A percentile compares a stretch with the other conserved stretches of the same genome.
phyloP scores from a whole-genome alignment of 2,113 vertebrate species.

The Sander vitreus region DNA sequence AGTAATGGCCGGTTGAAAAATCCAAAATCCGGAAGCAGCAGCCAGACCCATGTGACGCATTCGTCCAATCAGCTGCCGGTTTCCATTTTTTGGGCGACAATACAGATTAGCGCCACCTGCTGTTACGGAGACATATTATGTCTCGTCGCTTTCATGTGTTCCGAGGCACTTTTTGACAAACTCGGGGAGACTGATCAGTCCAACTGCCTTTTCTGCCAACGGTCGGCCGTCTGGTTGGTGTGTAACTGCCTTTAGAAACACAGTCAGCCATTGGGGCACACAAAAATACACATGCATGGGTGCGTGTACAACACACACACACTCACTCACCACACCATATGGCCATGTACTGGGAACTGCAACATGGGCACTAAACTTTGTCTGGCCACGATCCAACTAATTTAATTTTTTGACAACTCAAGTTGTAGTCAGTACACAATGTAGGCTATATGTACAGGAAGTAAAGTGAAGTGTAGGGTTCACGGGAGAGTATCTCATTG shows the following conservation, averaged over 20 bases:
- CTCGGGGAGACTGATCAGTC: no score
- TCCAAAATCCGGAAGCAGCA: no score
- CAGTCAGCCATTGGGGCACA: not conserved
- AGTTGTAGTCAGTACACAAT: not conserved
- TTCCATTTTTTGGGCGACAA: no score
- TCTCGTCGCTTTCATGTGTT: no score
- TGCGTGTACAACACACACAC: not conserved
- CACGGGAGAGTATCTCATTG: not conserved
- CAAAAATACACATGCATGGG: slow-evolving; percentile 1
- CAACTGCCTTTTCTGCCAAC: no score
- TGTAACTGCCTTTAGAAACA: not conserved
- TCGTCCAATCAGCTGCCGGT: no score
- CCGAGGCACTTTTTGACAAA: no score
- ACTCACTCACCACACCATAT: not conserved
- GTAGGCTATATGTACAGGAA: not conserved
- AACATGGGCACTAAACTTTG: slow-evolving; percentile 7
- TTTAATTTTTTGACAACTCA: not conserved
- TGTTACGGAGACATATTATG: no score
- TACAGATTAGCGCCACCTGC: no score
- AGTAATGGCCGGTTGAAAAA: no score
- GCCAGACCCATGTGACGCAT: no score
- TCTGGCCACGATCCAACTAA: not conserved
- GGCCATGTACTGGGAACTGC: not conserved
- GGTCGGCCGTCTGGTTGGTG: no score
- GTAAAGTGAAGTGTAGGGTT: not conserved